Evolutionary conservation across 2,888 invertebrate species (phyloP), one percentile per base, ranked within the genome.

Genomic region (Xestia ashworthii): DNA sequence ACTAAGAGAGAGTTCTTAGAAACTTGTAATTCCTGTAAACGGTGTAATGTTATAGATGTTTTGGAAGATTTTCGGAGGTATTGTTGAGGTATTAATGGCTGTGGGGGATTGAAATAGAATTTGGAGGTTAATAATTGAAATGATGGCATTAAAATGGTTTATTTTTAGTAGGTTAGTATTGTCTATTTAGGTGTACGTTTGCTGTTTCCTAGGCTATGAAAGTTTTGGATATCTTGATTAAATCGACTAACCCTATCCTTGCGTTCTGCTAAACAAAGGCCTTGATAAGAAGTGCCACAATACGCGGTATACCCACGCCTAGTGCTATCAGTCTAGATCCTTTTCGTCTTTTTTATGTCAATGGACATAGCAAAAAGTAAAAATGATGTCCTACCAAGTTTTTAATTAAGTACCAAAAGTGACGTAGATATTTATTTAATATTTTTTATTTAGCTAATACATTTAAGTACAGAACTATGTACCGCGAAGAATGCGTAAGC

Each of bases 21-120:
- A 88, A 88, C 68, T 87, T 87, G 68, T 83, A 81, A 87, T 82
- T 87, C 78, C 74, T 74, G 19, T 79, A 86, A 84, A 78, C 60
- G 72, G 14, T 65, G 44, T 71, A 74, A 41, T 71, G 67, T 50
- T 44, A 74, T 78, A 75, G 78, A 73, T 83, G 67, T 68, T 76
- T 74, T 44, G 55, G 19, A 25, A 38, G 41, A 58, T 60, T 85
- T 76, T n/a, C 12, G 44, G n/a, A 1, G 65, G 64, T 67, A 71
- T 77, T 77, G 60, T 72, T 60, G 14, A 16, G 68, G n/a, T 76
- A 53, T 64, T 58, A 64, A 84, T 76, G 16, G 25, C 46, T n/a
- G 60, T 58, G 32, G n/a, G 48, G 25, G 68, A 55, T 55, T 55
- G 25, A 80, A 81, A 64, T 60, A 65, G 60, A 73, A 66, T 72